These are phyloP conservation scores for Scrobipalpa costella DNA, from an alignment of 2,888 invertebrate species.

Conservation along the genomic window DNA sequence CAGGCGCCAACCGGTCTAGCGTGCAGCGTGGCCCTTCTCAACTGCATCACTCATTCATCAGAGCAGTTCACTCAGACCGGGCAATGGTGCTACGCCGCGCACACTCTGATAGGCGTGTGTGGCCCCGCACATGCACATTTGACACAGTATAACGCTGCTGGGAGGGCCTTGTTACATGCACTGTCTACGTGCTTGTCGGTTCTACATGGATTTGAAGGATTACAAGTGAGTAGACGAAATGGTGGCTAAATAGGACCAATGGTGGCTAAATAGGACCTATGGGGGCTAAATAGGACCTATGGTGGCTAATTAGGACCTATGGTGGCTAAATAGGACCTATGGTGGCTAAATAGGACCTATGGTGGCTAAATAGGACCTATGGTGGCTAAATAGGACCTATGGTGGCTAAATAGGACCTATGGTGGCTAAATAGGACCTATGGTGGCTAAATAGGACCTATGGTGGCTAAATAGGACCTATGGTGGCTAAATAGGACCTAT, in stretches of 20 bases:
- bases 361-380: too few species aligned
- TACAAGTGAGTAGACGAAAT: constrained; percentile 24
- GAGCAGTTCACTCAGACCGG: constrained; percentile 46
- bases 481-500: too few species aligned
- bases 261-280: not conserved
- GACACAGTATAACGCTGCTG: constrained; percentile 51
- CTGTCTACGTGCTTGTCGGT: constrained; percentile 54
- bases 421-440: too few species aligned
- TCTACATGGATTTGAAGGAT: constrained; percentile 46
- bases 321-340: too few species aligned
- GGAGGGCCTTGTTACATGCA: constrained; percentile 53
- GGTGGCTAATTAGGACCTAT: not conserved
- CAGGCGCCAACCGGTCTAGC: too few species aligned
- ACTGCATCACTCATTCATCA: constrained; percentile 46
- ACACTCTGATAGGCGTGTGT: constrained; percentile 49
- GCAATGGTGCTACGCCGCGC: constrained; percentile 64
- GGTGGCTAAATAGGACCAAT: not conserved
- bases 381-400: too few species aligned
- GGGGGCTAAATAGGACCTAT: not conserved
- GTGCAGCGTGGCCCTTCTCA: too few species aligned
- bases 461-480: too few species aligned
- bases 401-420: too few species aligned
- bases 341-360: too few species aligned
- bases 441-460: too few species aligned
- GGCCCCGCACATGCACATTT: constrained; percentile 41